These are phyloP conservation scores for Drosophila lacertosa DNA, from an alignment of 1,140 invertebrate species.

Conservation along the genomic window DNA sequence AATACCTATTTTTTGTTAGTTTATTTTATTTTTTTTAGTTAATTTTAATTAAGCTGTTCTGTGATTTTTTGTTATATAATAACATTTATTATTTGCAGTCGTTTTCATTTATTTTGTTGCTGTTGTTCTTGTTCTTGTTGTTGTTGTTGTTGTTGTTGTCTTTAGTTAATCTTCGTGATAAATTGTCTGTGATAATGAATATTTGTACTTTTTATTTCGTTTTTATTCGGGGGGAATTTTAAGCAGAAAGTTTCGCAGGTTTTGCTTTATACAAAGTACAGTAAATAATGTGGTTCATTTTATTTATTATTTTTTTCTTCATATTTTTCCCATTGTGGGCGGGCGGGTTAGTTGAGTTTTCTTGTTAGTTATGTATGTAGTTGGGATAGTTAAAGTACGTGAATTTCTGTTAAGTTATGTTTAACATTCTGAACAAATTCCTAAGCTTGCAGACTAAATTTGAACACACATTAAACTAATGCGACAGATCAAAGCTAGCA, in stretches of 20 bases:
- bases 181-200: slow-evolving; percentile 58
- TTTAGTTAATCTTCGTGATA: slow-evolving; percentile 16
- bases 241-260: slow-evolving; percentile 65
- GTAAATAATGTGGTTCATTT: slow-evolving; percentile 16
- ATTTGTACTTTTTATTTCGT: slow-evolving; percentile 83
- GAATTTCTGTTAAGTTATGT: slow-evolving; percentile 19
- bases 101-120: slow-evolving; percentile 33
- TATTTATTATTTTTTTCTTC: slow-evolving; percentile 5
- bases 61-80: slow-evolving; percentile 26
- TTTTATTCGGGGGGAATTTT: slow-evolving; percentile 71
- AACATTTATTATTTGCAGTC: slow-evolving; percentile 61
- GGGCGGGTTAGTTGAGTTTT: slow-evolving; percentile 29
- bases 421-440: neutral
- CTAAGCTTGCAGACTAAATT: neutral
- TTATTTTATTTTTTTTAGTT: slow-evolving; percentile 26
- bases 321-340: slow-evolving; percentile 18
- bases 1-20: slow-evolving; percentile 11
- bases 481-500: neutral
- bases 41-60: slow-evolving; percentile 18
- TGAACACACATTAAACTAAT: neutral
- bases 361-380: slow-evolving; percentile 22
- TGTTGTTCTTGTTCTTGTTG: slow-evolving; percentile 33
- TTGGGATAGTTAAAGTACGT: slow-evolving; percentile 38
- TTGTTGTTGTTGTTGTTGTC: slow-evolving; percentile 20
- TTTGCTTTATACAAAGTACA: slow-evolving; percentile 12